Percentiles rank a stretch among this genome's conserved stretches.
These are phyloP conservation scores for Mus caroli DNA, from an alignment of 2,797 vertebrate species.

Conservation along the genomic window DNA sequence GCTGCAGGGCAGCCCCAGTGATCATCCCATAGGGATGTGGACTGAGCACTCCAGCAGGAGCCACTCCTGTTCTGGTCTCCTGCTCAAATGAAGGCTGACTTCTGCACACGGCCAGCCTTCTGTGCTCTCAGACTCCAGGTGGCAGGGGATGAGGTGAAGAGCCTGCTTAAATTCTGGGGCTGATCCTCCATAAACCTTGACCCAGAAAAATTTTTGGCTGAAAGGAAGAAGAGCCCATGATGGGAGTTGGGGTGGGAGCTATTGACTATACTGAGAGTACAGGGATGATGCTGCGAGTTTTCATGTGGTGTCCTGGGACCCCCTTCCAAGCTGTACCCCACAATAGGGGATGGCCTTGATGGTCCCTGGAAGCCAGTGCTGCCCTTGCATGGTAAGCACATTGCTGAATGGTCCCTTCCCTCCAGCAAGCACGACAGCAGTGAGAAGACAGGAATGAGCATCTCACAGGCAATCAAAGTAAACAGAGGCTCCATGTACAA, in stretches of 20 bases:
- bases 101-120: neutral
- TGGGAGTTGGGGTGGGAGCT: neutral
- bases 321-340: neutral
- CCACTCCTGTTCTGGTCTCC: neutral
- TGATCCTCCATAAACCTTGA: neutral
- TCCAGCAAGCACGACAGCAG: neutral
- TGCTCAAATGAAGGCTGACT: neutral
- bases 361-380: neutral
- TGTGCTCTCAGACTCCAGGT: neutral
- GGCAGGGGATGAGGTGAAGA: rapidly evolving
- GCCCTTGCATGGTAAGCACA: neutral
- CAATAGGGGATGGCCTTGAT: neutral
- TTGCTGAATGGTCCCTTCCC: neutral
- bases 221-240: neutral
- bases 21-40: too few species aligned
- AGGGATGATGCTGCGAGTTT: neutral
- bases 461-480: neutral
- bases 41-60: neutral
- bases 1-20: neutral
- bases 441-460: neutral
- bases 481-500: neutral
- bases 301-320: neutral
- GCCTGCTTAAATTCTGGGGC: neutral
- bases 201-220: neutral
- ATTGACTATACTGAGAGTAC: neutral